Percentiles rank a stretch among this genome's conserved stretches.
Evolutionary conservation across 2,888 invertebrate genomes (phyloP).

Genomic region (Pammene fasciana): DNA sequence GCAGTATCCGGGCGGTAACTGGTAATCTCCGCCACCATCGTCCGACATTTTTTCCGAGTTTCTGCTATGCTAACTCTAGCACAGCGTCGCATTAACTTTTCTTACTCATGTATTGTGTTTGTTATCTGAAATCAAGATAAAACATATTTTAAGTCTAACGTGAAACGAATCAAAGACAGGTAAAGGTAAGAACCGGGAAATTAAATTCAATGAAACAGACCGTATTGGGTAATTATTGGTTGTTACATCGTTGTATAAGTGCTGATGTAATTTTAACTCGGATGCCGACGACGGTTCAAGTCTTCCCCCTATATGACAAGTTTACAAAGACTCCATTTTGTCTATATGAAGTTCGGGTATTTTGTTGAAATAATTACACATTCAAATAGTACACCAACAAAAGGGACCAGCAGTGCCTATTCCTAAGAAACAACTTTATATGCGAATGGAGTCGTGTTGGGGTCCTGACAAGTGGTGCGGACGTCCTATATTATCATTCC

Average conservation of each 20-base stretch:
- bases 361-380: constrained; percentile 8
- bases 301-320: neutral
- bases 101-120: constrained; percentile 13
- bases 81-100: constrained; percentile 10
- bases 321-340: neutral
- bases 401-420: constrained; percentile 15
- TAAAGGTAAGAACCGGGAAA: too few relatives aligned
- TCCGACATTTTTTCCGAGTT: constrained; percentile 22
- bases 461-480: constrained; percentile 24
- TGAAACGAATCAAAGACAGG: too few relatives aligned
- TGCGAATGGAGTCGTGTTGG: constrained; percentile 35
- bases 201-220: too few relatives aligned
- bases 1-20: constrained; percentile 67
- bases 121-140: constrained; percentile 30
- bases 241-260: too few relatives aligned
- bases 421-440: constrained; percentile 34
- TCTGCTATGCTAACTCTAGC: neutral
- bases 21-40: constrained; percentile 43
- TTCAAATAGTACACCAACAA: constrained; percentile 7
- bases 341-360: neutral
- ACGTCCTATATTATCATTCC: constrained; percentile 37
- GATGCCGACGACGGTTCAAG: too few relatives aligned
- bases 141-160: too few relatives aligned
- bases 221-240: too few relatives aligned
- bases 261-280: too few relatives aligned